Base-by-base conservation (phyloP, 2,113 vertebrate species). In the Tupaia tana region DNA sequence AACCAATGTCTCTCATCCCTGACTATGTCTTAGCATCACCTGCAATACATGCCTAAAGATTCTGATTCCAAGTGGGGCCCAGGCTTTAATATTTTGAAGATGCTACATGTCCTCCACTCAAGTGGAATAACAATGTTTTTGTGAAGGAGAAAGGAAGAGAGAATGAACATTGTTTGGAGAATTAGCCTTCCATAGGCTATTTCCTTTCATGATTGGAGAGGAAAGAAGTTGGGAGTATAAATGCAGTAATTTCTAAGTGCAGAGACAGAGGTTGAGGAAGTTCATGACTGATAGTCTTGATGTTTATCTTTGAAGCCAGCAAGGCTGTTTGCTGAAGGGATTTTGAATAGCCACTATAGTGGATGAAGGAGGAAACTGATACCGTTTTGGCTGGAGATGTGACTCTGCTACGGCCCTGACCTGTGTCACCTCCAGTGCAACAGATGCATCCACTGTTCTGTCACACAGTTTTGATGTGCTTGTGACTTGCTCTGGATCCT, bases 401-500 rank as follows among this genome's bases (percentile, higher is more conserved):
- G 31, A 61, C 66, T 88, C 61, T 86, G n/a, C 79, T 9, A 0
- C 27, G 31, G 58, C 27, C 69, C 63, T 77, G 59, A 52, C 20
- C 8, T 34, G 1, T 6, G 74, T 85, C 58, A 31, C 54, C 34
- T 83, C 31, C 56, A 58, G 24, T 12, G 16, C 10, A 80, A 56
- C 58, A 58, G 75, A 58, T 67, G 11, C 22, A 16, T 34, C 34
- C 80, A 66, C 61, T 19, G 67, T 67, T 81, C 34, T 52, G 56
- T 73, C 18, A 3, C 14, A 3, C 0, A 12, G 10, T 15, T 31
- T 61, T 56, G 25, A 12, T 0, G 0, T 5, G 34, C 64, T 54
- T 34, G 27, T 43, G 70, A 25, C 71, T 96, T 52, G 52, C 59
- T 73, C 69, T 91, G 84, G 64, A 73, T 54, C 63, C 54, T 31